These are phyloP conservation scores for Spongilla lacustris DNA, from an alignment of 37 sponge, comb jelly and placozoan species.

Conservation along the genomic window DNA sequence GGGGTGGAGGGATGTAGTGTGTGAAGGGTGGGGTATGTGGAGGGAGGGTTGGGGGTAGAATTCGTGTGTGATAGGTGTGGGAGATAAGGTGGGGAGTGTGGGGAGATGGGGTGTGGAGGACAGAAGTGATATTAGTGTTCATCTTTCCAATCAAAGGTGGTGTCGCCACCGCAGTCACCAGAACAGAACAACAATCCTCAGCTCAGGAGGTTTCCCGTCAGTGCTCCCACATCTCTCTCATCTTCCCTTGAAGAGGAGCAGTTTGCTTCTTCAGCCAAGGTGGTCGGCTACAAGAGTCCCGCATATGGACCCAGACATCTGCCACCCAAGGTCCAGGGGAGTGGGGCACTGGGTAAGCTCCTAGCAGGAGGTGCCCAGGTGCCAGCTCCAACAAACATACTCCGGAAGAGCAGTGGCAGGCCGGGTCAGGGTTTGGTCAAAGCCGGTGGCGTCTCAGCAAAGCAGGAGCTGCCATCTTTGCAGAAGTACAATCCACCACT, in stretches of 20 bases:
- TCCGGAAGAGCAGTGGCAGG: background rate
- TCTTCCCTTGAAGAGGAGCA: background rate
- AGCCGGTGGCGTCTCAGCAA: background rate
- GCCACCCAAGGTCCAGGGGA: background rate
- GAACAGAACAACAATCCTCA: background rate
- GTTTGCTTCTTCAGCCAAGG: background rate
- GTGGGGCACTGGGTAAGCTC: background rate
- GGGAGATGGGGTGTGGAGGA: too few species aligned
- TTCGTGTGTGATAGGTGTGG: too few species aligned
- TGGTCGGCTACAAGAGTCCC: background rate
- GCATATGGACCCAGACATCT: background rate
- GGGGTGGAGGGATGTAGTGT: too few species aligned
- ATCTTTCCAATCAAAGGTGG: background rate
- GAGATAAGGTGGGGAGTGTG: too few species aligned
- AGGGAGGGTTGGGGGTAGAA: too few species aligned
- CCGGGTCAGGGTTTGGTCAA: background rate
- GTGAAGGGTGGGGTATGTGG: too few species aligned
- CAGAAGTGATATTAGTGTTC: background rate
- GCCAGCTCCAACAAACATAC: background rate
- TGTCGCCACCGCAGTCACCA: background rate
- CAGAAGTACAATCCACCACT: background rate
- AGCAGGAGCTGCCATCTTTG: background rate
- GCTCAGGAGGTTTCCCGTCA: background rate
- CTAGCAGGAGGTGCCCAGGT: background rate
- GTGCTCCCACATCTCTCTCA: background rate